These are phyloP conservation scores for Lepidocyrtoides sp. DNA, from an alignment of 2,888 invertebrate genomes.

Conservation along the genomic window DNA sequence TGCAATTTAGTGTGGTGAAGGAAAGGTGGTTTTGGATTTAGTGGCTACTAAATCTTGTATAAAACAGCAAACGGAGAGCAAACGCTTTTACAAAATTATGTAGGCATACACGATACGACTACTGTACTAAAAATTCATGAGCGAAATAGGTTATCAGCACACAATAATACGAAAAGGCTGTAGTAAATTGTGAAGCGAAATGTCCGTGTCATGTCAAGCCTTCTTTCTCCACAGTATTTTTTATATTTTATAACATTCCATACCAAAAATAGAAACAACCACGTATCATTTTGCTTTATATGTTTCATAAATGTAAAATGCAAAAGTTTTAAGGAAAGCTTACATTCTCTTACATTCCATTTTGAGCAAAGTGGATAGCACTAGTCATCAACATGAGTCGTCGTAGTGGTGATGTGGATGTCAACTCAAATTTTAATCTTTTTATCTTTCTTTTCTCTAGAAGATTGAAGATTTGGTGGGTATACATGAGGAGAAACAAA, in stretches of 20 bases:
- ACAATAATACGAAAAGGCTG: not conserved
- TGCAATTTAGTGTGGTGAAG: not conserved
- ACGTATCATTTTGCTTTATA: not conserved
- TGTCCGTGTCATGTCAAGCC: not conserved
- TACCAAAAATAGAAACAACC: not conserved
- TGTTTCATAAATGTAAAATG: not conserved
- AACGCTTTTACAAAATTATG: too few species aligned
- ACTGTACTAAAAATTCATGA: not conserved
- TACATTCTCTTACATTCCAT: too few species aligned
- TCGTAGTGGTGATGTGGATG: not conserved
- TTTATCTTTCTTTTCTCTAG: not conserved
- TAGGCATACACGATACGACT: too few species aligned
- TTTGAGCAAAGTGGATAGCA: too few species aligned
- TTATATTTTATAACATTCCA: not conserved
- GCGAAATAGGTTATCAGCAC: not conserved
- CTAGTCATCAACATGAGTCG: too few species aligned
- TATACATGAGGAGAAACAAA: not conserved
- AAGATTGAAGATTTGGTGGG: not conserved
- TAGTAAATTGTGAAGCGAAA: not conserved
- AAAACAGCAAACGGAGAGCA: too few species aligned
- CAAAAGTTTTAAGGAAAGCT: too few species aligned
- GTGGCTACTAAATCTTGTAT: constrained; percentile 4
- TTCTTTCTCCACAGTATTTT: not conserved
- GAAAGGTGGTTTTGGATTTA: not conserved
- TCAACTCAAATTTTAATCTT: not conserved